A percentile compares a stretch with the other conserved stretches of the same genome.
These are phyloP conservation scores for Ischnus inquisitorius DNA, from an alignment of 2,888 invertebrate genomes.

Conservation along the genomic window DNA sequence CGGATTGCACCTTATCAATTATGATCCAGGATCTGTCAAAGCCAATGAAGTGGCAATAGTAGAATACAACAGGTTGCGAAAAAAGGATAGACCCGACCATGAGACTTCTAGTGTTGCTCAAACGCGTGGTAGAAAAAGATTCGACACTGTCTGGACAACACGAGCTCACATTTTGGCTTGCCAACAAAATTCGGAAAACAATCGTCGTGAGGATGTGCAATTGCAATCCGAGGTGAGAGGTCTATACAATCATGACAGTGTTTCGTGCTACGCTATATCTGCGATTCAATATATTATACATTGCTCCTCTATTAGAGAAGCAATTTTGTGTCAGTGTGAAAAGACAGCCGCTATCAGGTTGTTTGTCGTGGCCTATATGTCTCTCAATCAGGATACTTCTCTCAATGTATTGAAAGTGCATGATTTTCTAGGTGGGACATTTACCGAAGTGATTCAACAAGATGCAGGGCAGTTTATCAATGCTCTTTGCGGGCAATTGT, in stretches of 20 bases:
- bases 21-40: constrained; percentile 62
- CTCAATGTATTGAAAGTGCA: constrained; percentile 21
- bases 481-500: constrained; percentile 9
- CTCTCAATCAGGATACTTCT: not conserved
- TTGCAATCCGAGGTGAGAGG: constrained; percentile 49
- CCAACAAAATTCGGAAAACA: constrained; percentile 8
- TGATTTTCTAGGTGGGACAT: constrained; percentile 40
- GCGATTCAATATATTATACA: constrained; percentile 53
- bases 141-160: constrained; percentile 35
- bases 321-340: constrained; percentile 9
- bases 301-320: constrained; percentile 32
- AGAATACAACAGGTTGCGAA: constrained; percentile 71
- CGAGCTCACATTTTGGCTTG: constrained; percentile 17
- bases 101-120: not conserved
- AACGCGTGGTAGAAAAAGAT: constrained; percentile 10
- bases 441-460: constrained; percentile 32
- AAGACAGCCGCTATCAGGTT: not conserved
- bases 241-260: constrained; percentile 34
- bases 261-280: constrained; percentile 54
- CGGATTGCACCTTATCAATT: constrained; percentile 70
- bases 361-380: constrained; percentile 19
- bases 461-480: constrained; percentile 52
- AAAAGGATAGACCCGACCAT: constrained; percentile 54
- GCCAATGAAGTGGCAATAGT: constrained; percentile 64
- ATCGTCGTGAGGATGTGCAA: not conserved